Percentiles rank a stretch among this genome's conserved stretches.
phyloP scores from a whole-genome alignment of 2,797 vertebrate genomes.

The Tokudaia tokunoshimensis region DNA sequence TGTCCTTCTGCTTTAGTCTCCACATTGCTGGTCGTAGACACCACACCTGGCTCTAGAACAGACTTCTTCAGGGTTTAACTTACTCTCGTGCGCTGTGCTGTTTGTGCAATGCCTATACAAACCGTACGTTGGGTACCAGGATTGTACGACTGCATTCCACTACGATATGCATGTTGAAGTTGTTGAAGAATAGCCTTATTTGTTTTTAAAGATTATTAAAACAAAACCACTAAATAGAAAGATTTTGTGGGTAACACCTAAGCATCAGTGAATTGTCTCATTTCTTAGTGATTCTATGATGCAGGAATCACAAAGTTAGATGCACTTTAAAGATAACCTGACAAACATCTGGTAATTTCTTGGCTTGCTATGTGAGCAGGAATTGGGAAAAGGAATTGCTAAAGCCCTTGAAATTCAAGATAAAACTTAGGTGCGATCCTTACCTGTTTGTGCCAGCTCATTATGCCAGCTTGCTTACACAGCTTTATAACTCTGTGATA shows the following conservation, averaged over 20 bases:
- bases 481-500: conserved; percentile 26
- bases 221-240: conserved; percentile 35
- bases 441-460: neutral
- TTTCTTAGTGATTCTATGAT: conserved; percentile 60
- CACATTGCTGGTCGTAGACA: neutral
- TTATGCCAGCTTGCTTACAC: neutral
- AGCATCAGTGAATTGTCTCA: conserved; percentile 44
- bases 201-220: conserved; percentile 28
- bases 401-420: conserved; percentile 43
- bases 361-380: conserved; percentile 48
- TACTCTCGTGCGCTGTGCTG: neutral
- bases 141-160: neutral
- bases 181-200: conserved; percentile 46
- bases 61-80: conserved; percentile 31
- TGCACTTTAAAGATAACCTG: conserved; percentile 41
- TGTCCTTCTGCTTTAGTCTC: neutral
- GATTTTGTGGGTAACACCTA: neutral
- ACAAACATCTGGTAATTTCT: conserved; percentile 50
- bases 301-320: conserved; percentile 52
- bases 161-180: neutral
- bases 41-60: neutral
- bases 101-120: neutral
- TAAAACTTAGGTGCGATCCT: conserved; percentile 2
- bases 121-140: neutral
- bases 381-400: conserved; percentile 54